phyloP scores from a whole-genome alignment of 1,140 invertebrate species.

The Leptinotarsa lineolata region DNA sequence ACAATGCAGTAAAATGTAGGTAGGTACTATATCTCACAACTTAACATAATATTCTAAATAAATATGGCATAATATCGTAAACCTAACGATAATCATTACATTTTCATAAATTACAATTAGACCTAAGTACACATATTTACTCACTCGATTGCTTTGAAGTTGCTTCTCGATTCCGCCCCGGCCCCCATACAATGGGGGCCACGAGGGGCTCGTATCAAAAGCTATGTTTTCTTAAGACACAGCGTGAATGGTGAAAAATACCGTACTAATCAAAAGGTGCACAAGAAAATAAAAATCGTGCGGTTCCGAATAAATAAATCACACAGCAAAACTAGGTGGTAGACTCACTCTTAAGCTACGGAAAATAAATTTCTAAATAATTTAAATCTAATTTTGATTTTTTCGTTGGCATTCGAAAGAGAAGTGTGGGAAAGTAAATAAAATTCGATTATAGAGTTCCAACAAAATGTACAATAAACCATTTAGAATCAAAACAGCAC shows the following conservation, averaged over 20 bases:
- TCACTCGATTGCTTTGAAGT: slow-evolving; percentile 38
- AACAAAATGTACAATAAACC: slow-evolving; percentile 9
- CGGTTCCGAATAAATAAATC: slow-evolving; percentile 26
- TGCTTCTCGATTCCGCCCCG: slow-evolving; percentile 26
- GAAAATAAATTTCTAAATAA: slow-evolving; percentile 11
- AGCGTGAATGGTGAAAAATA: slow-evolving; percentile 44
- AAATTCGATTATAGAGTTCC: background rate
- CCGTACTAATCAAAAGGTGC: slow-evolving; percentile 34
- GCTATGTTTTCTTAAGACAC: slow-evolving; percentile 42
- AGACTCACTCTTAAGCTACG: slow-evolving; percentile 12
- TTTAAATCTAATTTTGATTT: slow-evolving; percentile 26
- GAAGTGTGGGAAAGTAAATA: background rate
- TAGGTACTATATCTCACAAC: slow-evolving; percentile 26
- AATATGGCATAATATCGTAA: slow-evolving; percentile 38
- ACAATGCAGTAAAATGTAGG: slow-evolving; percentile 30
- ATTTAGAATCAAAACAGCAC: background rate
- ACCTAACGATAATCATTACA: slow-evolving; percentile 15
- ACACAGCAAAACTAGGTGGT: slow-evolving; percentile 25
- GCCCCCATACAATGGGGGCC: background rate
- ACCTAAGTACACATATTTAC: slow-evolving; percentile 5
- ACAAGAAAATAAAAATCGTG: slow-evolving; percentile 42
- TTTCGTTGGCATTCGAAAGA: background rate
- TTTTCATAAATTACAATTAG: slow-evolving; percentile 14
- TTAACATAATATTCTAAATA: slow-evolving; percentile 38
- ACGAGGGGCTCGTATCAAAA: slow-evolving; percentile 33